Evolutionary conservation across 2,113 vertebrate species (phyloP), one percentile per base, ranked within the genome.

Genomic region (Ctenomys sociabilis): DNA sequence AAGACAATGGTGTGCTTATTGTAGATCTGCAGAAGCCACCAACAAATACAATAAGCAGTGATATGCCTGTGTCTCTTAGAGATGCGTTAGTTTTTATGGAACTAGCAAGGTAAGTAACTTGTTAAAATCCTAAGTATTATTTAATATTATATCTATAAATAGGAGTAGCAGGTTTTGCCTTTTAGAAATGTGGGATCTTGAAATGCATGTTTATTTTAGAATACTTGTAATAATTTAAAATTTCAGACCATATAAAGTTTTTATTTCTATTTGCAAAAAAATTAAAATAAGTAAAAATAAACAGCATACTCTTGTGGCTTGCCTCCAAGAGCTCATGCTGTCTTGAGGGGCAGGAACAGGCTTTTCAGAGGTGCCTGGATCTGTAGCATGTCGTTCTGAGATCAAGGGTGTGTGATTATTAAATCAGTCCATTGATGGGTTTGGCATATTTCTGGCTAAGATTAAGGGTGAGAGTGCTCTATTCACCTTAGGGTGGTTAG

Each of bases 21-120:
- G 99, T 99, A 96, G 99, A 99, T 98, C 98, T 99, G 64, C 98
- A 97, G 94, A 99, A 99, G 96, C 97, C 98, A 84, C 97, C 98
- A 9, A 96, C 98, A 97, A 98, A 98, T 96, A 98, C 98, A 97
- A 97, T 97, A 37, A 98, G 92, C 78, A 98, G 70, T 96, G 97
- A 98, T 37, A 96, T 98, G 87, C 98, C 99, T 32, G 75, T 99
- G 63, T 99, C 99, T 85, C 95, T 99, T 93, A 98, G 98, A 95
- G 99, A 99, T 96, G 98, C 99, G 16, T 98, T 99, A 28, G 98
- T 99, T 93, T 99, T 99, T 97, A 98, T 99, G 91, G 99, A 99
- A 70, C 97, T 99, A 85, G 99, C 99, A 98, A 99, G 98, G 99
- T 99, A 98, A 11, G 98, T 97, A 22, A 97, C 40, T 82, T 96